These are phyloP conservation scores for Heliconius himera DNA, from an alignment of 1,140 invertebrate species.

Conservation along the genomic window DNA sequence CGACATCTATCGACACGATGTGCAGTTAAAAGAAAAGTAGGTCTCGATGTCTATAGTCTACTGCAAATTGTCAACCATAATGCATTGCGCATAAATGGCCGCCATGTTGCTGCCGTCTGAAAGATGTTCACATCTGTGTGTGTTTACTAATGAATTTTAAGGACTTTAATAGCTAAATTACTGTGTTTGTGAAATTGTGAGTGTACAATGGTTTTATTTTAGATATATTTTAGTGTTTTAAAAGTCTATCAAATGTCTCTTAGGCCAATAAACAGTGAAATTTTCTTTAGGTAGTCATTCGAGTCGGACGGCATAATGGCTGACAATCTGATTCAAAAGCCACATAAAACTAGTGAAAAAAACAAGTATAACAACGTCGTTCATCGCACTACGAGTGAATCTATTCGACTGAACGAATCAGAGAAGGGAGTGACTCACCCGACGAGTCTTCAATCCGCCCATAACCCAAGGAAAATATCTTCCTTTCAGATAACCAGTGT, in stretches of 20 bases:
- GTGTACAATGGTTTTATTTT: conserved; percentile 80
- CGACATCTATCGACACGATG: conserved; percentile 55
- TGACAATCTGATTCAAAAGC: conserved; percentile 83
- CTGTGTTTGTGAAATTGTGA: conserved; percentile 81
- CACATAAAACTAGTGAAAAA: conserved; percentile 83
- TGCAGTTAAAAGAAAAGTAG: conserved; percentile 32
- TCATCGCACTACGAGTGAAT: conserved; percentile 89
- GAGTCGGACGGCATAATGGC: conserved; percentile 82
- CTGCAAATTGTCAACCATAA: conserved; percentile 81
- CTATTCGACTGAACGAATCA: conserved; percentile 86
- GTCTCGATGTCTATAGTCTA: conserved; percentile 72
- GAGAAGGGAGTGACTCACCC: conserved; percentile 82
- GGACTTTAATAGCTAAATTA: conserved; percentile 78
- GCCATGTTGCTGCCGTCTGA: conserved; percentile 82
- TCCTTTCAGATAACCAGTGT: conserved; percentile 96
- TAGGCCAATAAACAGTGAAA: conserved; percentile 81
- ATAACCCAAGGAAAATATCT: conserved; percentile 89
- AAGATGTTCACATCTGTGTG: conserved; percentile 81
- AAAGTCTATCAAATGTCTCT: conserved; percentile 81
- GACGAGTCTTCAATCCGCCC: conserved; percentile 79
- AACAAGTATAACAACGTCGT: conserved; percentile 85
- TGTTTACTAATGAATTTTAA: conserved; percentile 82
- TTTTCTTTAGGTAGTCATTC: conserved; percentile 82
- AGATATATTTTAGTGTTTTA: conserved; percentile 73
- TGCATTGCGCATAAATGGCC: conserved; percentile 82